Base-by-base conservation (phyloP, 2,888 invertebrate species). In the Brachyptera risi region DNA sequence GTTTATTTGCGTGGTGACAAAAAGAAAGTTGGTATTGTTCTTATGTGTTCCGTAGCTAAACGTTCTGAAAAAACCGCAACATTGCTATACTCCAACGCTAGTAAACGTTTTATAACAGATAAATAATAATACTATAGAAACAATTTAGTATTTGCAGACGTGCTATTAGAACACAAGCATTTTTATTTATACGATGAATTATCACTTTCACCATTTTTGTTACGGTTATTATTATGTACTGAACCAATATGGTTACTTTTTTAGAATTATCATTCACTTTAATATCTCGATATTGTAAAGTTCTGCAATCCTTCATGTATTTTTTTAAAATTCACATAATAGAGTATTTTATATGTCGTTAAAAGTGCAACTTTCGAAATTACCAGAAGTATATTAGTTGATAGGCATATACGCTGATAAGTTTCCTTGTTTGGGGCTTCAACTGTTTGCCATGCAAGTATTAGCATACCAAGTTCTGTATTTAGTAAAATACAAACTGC, bases 241-340 rank as follows among this genome's bases (percentile, higher is more conserved):
- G n/a, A n/a, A n/a, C n/a, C n/a, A n/a, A n/a, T n/a, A n/a, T n/a
- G n/a, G n/a, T n/a, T n/a, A n/a, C n/a, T n/a, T n/a, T n/a, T n/a
- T n/a, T n/a, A n/a, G n/a, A n/a, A 31, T 31, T 31, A 7, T 31
- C 31, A 47, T 19, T 54, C 54, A 37, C 37, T 54, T 35, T 54
- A 54, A 51, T 26, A 44, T n/a, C 54, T 37, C 54, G 54, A 54
- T 37, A 44, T 31, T 31, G 5, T 24, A 47, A 23, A 54, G 31
- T 37, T 35, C 37, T 35, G 38, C 19, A 35, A 54, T 54, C 54
- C 19, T 17, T 54, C 37, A 54, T 54, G n/a, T 54, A 17, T 54
- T 54, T 54, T 54, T 44, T n/a, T n/a, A n/a, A n/a, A n/a, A n/a
- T n/a, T n/a, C 31, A 19, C 21, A 13, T 51, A 15, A 11, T 31